A percentile compares a stretch with the other conserved stretches of the same genome.
phyloP scores from a whole-genome alignment of 2,888 invertebrate genomes.

The Cheilosia impressa region DNA sequence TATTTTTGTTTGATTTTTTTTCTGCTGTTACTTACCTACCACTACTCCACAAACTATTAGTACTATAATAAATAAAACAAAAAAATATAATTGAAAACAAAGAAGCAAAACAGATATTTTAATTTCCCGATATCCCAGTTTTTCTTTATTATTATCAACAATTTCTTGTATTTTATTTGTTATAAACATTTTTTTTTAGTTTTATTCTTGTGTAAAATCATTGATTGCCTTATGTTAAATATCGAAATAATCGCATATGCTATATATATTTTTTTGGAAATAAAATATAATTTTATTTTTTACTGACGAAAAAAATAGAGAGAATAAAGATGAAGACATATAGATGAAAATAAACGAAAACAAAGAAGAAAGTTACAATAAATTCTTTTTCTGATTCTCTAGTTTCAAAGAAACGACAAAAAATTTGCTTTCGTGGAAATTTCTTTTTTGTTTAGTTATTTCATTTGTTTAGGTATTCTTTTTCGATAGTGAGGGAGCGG shows the following conservation, averaged over 20 bases:
- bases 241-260: constrained; percentile 42
- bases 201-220: constrained; percentile 54
- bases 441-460: constrained; percentile 17
- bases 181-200: constrained; percentile 44
- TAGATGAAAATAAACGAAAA: constrained; percentile 60
- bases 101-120: constrained; percentile 4
- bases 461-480: constrained; percentile 8
- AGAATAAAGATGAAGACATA: constrained; percentile 35
- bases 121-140: constrained; percentile 17
- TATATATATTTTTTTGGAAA: constrained; percentile 34
- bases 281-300: constrained; percentile 59
- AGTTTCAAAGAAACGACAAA: neutral
- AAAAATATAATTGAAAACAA: constrained; percentile 17
- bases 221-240: constrained; percentile 67
- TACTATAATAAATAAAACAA: constrained; percentile 27
- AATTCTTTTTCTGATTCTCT: constrained; percentile 32
- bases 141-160: constrained; percentile 23
- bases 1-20: constrained; percentile 78
- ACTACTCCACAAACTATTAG: constrained; percentile 37
- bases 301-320: constrained; percentile 36
- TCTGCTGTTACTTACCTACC: constrained; percentile 42
- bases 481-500: constrained; percentile 7
- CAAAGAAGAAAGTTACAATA: constrained; percentile 34
- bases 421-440: constrained; percentile 2
- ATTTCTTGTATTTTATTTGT: constrained; percentile 48